Conservation (phyloP, 2,888 invertebrate species). For the Oscheius sp. region DNA sequence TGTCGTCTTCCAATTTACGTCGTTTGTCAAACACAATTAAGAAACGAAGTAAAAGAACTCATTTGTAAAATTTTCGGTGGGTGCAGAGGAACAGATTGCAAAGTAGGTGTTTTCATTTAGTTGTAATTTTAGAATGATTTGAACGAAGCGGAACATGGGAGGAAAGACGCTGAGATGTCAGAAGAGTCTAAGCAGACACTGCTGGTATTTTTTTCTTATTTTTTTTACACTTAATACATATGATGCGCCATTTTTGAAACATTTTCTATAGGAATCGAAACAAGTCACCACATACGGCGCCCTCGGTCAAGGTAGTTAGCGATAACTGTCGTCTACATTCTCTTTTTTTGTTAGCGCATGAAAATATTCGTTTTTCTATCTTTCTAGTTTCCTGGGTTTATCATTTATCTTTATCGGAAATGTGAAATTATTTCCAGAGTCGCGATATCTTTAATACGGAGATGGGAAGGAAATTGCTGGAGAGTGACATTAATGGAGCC, state of each 20-base stretch:
- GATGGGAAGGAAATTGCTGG: background rate
- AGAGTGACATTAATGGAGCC: background rate
- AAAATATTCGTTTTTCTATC: background rate
- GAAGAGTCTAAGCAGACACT: slow-evolving; percentile 23
- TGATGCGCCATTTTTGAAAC: background rate
- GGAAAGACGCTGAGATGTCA: background rate
- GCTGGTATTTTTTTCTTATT: slow-evolving; percentile 3
- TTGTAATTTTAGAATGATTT: background rate
- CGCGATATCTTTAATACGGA: slow-evolving; percentile 8
- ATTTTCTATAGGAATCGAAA: slow-evolving; percentile 6
- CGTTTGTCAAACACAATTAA: slow-evolving; percentile 54
- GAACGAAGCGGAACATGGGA: background rate
- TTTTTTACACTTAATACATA: background rate
- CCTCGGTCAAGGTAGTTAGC: slow-evolving; percentile 1
- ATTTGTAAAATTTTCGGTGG: slow-evolving; percentile 17
- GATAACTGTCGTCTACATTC: background rate
- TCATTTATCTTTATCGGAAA: background rate
- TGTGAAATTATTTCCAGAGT: slow-evolving; percentile 9
- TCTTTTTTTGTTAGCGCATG: background rate
- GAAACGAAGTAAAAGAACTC: slow-evolving; percentile 50
- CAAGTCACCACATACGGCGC: slow-evolving; percentile 11
- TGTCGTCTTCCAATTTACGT: slow-evolving; percentile 66
- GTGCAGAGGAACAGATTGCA: slow-evolving; percentile 37
- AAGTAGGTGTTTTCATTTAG: slow-evolving; percentile 34
- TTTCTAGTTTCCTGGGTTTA: background rate